phyloP scores from a whole-genome alignment of 2,797 vertebrate species.

The Oreortyx pictus region DNA sequence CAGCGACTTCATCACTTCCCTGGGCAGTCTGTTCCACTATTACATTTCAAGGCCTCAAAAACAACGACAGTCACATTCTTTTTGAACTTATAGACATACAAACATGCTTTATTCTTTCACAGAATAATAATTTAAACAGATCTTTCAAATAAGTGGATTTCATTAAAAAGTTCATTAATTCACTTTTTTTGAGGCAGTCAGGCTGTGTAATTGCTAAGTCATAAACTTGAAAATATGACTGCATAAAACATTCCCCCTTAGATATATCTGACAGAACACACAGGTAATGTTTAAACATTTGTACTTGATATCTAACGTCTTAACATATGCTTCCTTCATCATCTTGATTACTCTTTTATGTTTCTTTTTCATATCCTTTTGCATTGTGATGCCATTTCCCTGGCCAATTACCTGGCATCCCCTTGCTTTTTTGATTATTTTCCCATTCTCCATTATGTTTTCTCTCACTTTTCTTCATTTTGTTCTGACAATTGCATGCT shows the following conservation, averaged over 20 bases:
- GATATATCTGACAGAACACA: conserved; percentile 58
- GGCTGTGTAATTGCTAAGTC: conserved; percentile 70
- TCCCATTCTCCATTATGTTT: background rate
- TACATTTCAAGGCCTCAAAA: background rate
- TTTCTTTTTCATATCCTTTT: background rate
- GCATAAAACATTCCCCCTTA: conserved; percentile 57
- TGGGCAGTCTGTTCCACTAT: no score
- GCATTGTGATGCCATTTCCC: background rate
- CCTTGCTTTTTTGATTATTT: background rate
- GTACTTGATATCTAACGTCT: background rate
- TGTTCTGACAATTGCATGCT: background rate
- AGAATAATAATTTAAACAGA: background rate
- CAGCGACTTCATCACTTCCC: no score
- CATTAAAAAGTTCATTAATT: conserved; percentile 67
- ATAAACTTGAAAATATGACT: conserved; percentile 73
- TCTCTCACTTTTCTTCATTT: background rate
- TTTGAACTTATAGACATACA: background rate
- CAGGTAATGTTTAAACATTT: conserved; percentile 65
- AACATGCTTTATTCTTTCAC: background rate
- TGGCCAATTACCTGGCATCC: background rate
- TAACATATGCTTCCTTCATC: conserved; percentile 6
- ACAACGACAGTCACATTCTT: background rate
- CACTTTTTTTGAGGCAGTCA: conserved; percentile 68
- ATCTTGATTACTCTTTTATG: conserved; percentile 16
- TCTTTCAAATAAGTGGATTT: conserved; percentile 3